Percentiles rank a stretch among this genome's conserved stretches.
Conservation (phyloP, 2,113 vertebrate species). For the Odocoileus virginianus region DNA sequence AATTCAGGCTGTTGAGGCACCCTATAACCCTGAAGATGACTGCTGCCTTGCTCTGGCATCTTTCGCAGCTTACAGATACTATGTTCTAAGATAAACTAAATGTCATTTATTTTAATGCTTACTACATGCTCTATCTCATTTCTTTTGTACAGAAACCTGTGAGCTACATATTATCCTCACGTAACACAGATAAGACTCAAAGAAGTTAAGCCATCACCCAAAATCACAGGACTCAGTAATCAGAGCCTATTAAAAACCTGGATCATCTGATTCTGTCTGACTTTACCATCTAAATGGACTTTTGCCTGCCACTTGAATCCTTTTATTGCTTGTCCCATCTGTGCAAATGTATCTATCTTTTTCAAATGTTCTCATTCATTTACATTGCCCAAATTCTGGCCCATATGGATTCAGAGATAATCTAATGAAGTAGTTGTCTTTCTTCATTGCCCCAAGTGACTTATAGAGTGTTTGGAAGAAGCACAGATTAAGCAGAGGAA, state of each 20-base stretch:
- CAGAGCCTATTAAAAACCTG: background rate
- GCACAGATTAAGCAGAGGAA: background rate
- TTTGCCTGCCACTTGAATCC: background rate
- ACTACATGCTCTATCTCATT: background rate
- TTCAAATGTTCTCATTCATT: background rate
- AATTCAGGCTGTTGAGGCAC: background rate
- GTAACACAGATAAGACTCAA: slow-evolving; percentile 5
- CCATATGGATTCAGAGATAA: background rate
- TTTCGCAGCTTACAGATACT: background rate
- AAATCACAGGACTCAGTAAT: background rate
- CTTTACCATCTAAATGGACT: background rate
- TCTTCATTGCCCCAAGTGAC: background rate
- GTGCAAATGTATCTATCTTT: background rate
- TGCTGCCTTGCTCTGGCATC: background rate
- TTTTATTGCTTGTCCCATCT: background rate
- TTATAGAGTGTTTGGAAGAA: background rate
- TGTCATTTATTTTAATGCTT: background rate
- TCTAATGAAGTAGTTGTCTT: background rate
- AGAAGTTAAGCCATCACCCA: background rate
- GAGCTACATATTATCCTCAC: background rate
- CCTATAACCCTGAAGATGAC: background rate
- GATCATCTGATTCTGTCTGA: background rate
- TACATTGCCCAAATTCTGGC: background rate
- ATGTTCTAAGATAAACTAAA: background rate
- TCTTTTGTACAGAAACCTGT: background rate